phyloP scores from a whole-genome alignment of 1,140 invertebrate species.

The Steinernema feltiae region DNA sequence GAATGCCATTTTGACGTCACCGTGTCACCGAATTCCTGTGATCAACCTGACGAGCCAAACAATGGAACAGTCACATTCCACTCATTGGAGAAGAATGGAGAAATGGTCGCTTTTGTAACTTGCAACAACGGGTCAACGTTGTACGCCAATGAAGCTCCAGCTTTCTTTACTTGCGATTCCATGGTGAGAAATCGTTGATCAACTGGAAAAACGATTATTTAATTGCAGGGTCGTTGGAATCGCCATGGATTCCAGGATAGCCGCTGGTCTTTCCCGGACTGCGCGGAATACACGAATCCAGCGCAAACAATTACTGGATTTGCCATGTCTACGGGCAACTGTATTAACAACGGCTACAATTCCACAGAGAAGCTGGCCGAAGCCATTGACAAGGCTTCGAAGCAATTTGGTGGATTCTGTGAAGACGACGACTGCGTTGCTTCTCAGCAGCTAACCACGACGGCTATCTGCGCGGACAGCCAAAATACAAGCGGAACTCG shows the following conservation, averaged over 20 bases:
- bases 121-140: not conserved
- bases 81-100: not conserved
- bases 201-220: too few species aligned
- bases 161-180: not conserved
- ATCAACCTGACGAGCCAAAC: not conserved
- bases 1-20: not conserved
- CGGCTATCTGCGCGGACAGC: not conserved
- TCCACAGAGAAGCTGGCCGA: not conserved
- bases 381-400: not conserved
- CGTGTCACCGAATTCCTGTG: not conserved
- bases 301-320: not conserved
- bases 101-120: not conserved
- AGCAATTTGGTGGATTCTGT: not conserved
- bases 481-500: not conserved
- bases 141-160: conserved; percentile 2
- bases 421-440: not conserved
- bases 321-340: not conserved
- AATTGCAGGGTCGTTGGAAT: conserved; percentile 5
- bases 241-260: conserved; percentile 3
- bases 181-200: not conserved
- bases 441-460: not conserved
- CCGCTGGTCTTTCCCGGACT: conserved; percentile 3
- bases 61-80: not conserved
- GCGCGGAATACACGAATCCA: conserved; percentile 1
- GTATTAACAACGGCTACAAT: not conserved